Base-by-base conservation (phyloP, 2,113 vertebrate genomes). In the Cyanoliseus patagonus region DNA sequence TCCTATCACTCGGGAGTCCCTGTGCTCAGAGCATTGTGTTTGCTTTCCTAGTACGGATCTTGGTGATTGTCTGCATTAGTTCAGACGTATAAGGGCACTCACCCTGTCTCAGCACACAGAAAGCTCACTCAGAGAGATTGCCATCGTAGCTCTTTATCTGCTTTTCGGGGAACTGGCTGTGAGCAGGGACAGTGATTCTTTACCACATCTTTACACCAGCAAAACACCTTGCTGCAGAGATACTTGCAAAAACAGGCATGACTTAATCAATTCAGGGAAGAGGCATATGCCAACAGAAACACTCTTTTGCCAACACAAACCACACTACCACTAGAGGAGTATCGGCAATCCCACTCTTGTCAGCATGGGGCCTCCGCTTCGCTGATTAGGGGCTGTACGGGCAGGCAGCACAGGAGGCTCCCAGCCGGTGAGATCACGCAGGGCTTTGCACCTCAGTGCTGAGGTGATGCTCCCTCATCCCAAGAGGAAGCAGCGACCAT, bases 251-350 rank as follows among this genome's bases (percentile, higher is more conserved):
- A 91, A 7, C 61, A 84, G 67, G 42, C 80, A 49, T 73, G 63
- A 72, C 41, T 91, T 95, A 37, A 88, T 95, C 78, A 57, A 59
- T 84, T 74, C 77, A 72, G 94, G 83, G 66, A 95, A 90, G 64
- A 68, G 73, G 42, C 51, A 51, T 15, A 72, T 74, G 95, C 92
- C 95, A 96, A 96, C 42, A 96, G 86, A 95, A 97, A 96, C 91
- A 95, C 64, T 75, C 73, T 41, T 90, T 59, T 84, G 95, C 91
- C 95, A 94, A 87, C 39, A 55, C 20, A 95, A 94, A 95, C 81
- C 4, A 1, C 2, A 10, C 86, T 92, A 77, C 89, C 86, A 49
- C 86, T 86, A 44, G 87, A 75, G 52, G 33, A 92, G 66, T 76
- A 55, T 73, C 13, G 9, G 81, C 66, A 84, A n/a, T 68, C 66